phyloP scores from a whole-genome alignment of 1,140 invertebrate genomes.

The Augochlora pura region DNA sequence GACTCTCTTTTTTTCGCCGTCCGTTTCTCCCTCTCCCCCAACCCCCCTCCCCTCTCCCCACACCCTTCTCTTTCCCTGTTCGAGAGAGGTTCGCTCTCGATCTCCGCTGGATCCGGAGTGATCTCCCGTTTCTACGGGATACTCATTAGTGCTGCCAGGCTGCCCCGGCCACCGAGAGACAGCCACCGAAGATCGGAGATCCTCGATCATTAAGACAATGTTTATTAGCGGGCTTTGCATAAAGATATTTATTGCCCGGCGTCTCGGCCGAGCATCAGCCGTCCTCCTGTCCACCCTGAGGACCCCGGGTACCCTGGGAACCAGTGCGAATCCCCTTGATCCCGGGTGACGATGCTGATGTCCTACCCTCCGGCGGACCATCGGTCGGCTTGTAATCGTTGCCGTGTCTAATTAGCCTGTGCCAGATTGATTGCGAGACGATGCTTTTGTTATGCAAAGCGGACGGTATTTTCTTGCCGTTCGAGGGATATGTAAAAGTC shows the following conservation, averaged over 20 bases:
- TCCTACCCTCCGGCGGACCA: too few relatives aligned
- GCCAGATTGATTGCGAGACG: too few relatives aligned
- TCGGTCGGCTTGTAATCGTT: too few relatives aligned
- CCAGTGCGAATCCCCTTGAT: constrained; percentile 17
- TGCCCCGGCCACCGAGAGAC: constrained; percentile 6
- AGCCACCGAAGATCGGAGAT: constrained; percentile 38
- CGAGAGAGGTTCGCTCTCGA: constrained; percentile 54
- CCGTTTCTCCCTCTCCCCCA: constrained; percentile 44
- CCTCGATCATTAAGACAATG: constrained; percentile 52
- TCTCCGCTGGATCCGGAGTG: constrained; percentile 37
- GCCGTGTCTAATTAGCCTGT: too few relatives aligned
- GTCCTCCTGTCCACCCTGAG: too few relatives aligned
- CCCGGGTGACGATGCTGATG: neutral
- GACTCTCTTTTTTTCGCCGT: constrained; percentile 28
- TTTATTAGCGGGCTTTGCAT: constrained; percentile 47
- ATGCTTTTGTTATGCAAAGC: too few relatives aligned
- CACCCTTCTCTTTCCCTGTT: constrained; percentile 43
- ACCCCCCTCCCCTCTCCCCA: constrained; percentile 11
- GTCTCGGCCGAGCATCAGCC: neutral
- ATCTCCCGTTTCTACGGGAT: constrained; percentile 46
- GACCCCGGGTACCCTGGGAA: neutral
- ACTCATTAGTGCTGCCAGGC: constrained; percentile 57
- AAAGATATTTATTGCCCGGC: constrained; percentile 48
- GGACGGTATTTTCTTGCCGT: too few relatives aligned
- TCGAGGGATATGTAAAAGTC: too few relatives aligned